phyloP scores from a whole-genome alignment of 2,113 vertebrate genomes.

The Tringa solitaria region DNA sequence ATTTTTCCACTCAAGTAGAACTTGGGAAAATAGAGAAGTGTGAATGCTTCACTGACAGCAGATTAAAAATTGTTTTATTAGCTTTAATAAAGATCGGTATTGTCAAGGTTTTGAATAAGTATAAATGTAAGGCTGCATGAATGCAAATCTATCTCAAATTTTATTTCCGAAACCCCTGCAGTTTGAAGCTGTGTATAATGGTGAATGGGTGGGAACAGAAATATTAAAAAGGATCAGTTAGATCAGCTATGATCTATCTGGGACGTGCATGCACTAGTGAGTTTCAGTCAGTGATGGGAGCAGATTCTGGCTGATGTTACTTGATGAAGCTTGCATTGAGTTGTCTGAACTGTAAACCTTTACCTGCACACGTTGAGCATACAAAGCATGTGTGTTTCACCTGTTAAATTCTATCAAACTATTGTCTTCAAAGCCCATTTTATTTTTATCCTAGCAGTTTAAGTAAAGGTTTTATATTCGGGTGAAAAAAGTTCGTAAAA shows the following conservation, averaged over 20 bases:
- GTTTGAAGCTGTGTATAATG: not conserved
- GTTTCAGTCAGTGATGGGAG: not conserved
- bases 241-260: not conserved
- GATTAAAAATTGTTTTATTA: constrained; percentile 33
- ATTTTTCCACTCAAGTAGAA: constrained; percentile 36
- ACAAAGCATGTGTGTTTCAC: not conserved
- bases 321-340: not conserved
- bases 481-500: not conserved
- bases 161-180: not conserved
- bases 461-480: not conserved
- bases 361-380: not conserved
- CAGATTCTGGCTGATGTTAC: not conserved
- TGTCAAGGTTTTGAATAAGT: constrained; percentile 19
- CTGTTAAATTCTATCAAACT: not conserved
- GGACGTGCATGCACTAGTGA: not conserved
- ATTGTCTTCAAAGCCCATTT: not conserved
- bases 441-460: not conserved
- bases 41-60: constrained; percentile 39
- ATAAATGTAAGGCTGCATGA: not conserved
- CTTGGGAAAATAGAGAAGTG: constrained; percentile 28
- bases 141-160: not conserved
- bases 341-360: not conserved
- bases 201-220: not conserved
- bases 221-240: not conserved
- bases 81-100: constrained; percentile 28